Conservation (phyloP, 2,113 vertebrate species). For the Vulpes lagopus region DNA sequence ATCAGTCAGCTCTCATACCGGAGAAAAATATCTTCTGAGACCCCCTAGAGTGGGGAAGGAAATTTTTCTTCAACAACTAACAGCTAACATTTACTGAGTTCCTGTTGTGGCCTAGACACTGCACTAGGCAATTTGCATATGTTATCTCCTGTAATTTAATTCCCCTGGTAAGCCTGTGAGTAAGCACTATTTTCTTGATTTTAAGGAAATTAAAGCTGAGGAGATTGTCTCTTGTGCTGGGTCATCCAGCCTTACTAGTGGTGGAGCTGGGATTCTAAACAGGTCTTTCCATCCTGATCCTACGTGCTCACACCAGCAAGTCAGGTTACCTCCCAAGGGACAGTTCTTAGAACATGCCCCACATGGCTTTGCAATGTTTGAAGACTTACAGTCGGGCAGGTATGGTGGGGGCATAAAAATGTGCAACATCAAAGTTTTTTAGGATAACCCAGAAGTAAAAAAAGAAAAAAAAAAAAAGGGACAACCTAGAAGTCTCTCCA, state of each 20-base stretch:
- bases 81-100: background rate
- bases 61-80: background rate
- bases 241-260: background rate
- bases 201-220: slow-evolving; percentile 28
- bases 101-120: background rate
- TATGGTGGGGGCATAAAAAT: background rate
- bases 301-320: background rate
- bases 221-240: background rate
- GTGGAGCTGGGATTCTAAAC: background rate
- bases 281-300: background rate
- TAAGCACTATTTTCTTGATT: slow-evolving; percentile 42
- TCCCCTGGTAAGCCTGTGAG: background rate
- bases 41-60: background rate
- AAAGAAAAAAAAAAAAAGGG: background rate
- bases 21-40: background rate
- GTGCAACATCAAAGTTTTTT: background rate
- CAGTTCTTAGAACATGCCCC: background rate
- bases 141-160: slow-evolving; percentile 35
- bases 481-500: background rate
- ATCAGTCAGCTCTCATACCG: background rate
- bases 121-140: background rate
- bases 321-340: background rate
- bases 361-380: background rate
- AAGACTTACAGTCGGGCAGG: background rate
- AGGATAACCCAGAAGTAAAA: background rate